A percentile compares a stretch with the other conserved stretches of the same genome.
Evolutionary conservation across 2,797 vertebrate genomes (phyloP).

Genomic region (Xiphorhynchus erythropygius): DNA sequence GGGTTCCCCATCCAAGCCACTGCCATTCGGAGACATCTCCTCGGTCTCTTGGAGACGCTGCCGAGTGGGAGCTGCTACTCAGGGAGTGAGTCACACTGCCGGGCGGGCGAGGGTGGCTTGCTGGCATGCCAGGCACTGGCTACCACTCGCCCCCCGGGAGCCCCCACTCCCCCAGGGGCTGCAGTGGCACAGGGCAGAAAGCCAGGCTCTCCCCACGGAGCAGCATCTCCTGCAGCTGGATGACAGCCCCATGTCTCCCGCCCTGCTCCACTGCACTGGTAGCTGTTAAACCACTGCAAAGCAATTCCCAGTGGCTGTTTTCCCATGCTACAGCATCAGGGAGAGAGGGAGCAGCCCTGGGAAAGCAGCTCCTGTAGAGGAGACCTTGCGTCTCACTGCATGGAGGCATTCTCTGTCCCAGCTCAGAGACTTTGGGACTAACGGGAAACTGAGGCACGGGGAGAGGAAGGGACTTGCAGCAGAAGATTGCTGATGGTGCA

Average conservation of each 20-base stretch:
- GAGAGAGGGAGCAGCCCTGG: background rate
- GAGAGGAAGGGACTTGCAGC: background rate
- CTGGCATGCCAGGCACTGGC: background rate
- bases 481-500: background rate
- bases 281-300: background rate
- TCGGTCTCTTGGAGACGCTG: conserved; percentile 6
- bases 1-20: background rate
- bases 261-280: rapidly evolving
- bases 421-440: background rate
- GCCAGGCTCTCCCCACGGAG: background rate
- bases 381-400: background rate
- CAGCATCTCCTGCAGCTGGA: rapidly evolving
- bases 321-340: rapidly evolving
- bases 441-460: background rate
- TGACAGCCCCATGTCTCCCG: rapidly evolving
- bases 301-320: background rate
- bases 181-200: background rate
- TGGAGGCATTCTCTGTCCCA: background rate
- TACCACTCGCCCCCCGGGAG: background rate
- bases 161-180: rapidly evolving
- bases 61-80: background rate
- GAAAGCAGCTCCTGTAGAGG: background rate
- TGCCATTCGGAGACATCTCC: background rate
- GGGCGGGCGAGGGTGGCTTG: background rate
- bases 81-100: background rate